Evolutionary conservation across 2,888 invertebrate species (phyloP), one percentile per base, ranked within the genome.

Genomic region (Morpho achilles): DNA sequence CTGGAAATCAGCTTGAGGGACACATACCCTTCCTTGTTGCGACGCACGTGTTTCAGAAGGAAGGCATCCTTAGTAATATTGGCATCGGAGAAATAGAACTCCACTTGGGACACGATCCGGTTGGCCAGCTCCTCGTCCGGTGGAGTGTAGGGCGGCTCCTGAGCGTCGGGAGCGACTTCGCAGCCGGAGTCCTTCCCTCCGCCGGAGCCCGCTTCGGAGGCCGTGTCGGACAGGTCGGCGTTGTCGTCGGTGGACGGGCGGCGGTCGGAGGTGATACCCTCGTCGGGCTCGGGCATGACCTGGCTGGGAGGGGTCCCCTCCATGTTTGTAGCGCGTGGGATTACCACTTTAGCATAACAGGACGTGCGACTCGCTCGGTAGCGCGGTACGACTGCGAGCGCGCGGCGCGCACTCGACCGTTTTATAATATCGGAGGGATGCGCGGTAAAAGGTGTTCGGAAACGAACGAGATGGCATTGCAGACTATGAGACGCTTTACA

Each of bases 31-130:
- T 98, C 98, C 84, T 98, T 98, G 83, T 98, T 98, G 56, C 98
- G 93, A 58, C 97, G 94, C 23, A 98, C 98, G 79, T 98, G 98
- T 80, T 99, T 99, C 64, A 98, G 86, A 50, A 99, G 91, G 84
- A 99, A 99, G 9, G 98, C 97, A 79, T 99, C 98, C 80, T 98
- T 98, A 4, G 97, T 94, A 68, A 99, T 97, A 80, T 97, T 98
- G 53, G 96, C 97, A 77, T 99, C 97, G 62, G 97, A 97, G 86
- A 99, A 98, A 84, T 98, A 98, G 79, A 96, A 97, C 86, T 99
- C 98, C 32, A 98, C 98, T 79, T 97, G 97, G 50, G 95, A 92
- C 53, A 95, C 94, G 69, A 97, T 97, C 71, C 95, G 93, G 63
- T 94, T 93, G 8, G 95, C 93, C 42, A 96, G 82, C 68, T 96